Evolutionary conservation across 2,888 invertebrate genomes (phyloP), one percentile per base, ranked within the genome.

Genomic region (Agriotes lineatus): DNA sequence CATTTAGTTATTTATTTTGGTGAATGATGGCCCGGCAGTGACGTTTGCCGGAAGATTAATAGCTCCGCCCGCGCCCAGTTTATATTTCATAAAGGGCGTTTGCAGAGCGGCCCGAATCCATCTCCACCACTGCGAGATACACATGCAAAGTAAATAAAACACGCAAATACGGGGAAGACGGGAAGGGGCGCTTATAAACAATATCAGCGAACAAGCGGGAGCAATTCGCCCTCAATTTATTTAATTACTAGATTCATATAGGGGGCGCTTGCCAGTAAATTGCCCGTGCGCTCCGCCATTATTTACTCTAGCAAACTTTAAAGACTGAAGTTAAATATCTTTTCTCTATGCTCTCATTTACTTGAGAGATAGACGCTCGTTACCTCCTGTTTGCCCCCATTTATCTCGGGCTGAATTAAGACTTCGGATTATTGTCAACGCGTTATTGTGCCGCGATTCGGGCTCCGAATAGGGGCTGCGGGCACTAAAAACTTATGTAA

Each of bases 241-340:
- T 70, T 70, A 70, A 70, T 70, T 70, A 67, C 70, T 62, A 66
- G 63, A 70, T 70, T 70, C 70, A 70, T 70, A 70, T 66, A 67
- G 58, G 52, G 67, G 70, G 62, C 45, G 67, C 61, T 52, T 73
- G 64, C 73, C 70, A 72, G 66, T 73, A 73, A 73, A 73, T 72
- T 73, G 67, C 71, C 67, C 71, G 67, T 71, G 60, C 67, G 30
- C 69, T 67, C 68, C 70, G 72, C 74, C 76, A 71, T 75, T 74
- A 76, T 75, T 76, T 73, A 75, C 72, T 61, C 71, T 73, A 71
- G 67, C 75, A 74, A 75, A 75, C 74, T 74, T 71, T 74, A 73
- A 74, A 76, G 77, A 76, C 75, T 72, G 72, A 74, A 76, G 75
- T 77, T 77, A 74, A 77, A 77, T 76, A 77, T 75, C 73, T 68